Evolutionary conservation across 2,888 invertebrate genomes (phyloP).

Genomic region (Harpalus rubripes): DNA sequence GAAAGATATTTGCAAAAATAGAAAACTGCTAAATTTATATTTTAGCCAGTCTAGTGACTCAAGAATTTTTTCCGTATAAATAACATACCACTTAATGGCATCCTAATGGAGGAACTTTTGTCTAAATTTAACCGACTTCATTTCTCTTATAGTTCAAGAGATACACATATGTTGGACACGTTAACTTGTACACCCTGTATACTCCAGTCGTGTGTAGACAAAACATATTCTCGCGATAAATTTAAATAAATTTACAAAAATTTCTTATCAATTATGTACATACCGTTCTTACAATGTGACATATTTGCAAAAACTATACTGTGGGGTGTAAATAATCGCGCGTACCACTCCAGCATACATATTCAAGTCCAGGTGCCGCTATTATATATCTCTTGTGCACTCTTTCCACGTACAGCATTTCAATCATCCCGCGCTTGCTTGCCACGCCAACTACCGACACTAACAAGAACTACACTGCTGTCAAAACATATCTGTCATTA

Average conservation of each 20-base stretch:
- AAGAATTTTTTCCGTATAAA: too few relatives aligned
- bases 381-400: conserved; percentile 5
- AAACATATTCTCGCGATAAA: not conserved
- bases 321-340: not conserved
- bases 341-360: conserved; percentile 14
- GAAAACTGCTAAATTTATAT: too few relatives aligned
- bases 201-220: too few relatives aligned
- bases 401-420: conserved; percentile 23
- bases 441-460: conserved; percentile 15
- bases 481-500: not conserved
- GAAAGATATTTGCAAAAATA: too few relatives aligned
- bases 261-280: not conserved
- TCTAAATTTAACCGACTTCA: too few relatives aligned
- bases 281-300: conserved; percentile 1
- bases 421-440: conserved; percentile 19
- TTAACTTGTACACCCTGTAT: too few relatives aligned
- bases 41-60: too few relatives aligned
- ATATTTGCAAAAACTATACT: conserved; percentile 24
- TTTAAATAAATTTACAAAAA: not conserved
- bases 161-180: too few relatives aligned
- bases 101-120: too few relatives aligned
- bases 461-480: conserved; percentile 13
- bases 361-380: not conserved
- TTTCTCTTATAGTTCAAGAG: too few relatives aligned
- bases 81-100: too few relatives aligned